Percentiles rank a stretch among this genome's conserved stretches.
phyloP scores from a whole-genome alignment of 2,113 vertebrate species.

The Cryptotis parvus region DNA sequence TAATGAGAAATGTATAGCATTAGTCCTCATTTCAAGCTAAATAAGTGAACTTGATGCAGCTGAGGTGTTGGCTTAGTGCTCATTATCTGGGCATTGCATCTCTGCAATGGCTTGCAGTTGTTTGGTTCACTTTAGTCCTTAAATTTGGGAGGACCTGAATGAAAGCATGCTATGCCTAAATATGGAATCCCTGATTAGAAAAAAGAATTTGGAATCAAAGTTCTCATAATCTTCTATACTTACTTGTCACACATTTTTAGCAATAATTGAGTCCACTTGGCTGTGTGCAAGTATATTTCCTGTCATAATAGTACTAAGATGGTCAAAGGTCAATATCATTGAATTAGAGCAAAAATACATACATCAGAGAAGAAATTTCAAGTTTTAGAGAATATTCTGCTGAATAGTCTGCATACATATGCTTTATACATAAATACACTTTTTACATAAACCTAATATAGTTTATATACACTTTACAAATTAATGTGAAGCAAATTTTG shows the following conservation, averaged over 20 bases:
- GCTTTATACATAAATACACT: neutral
- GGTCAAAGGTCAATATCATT: neutral
- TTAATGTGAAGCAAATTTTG: neutral
- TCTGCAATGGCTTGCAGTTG: neutral
- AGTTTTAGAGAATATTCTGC: neutral
- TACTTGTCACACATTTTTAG: neutral
- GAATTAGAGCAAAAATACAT: neutral
- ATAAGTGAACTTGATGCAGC: conserved; percentile 25
- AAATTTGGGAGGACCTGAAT: neutral
- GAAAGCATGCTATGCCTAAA: neutral
- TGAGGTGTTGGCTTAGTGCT: neutral
- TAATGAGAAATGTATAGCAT: conserved; percentile 51
- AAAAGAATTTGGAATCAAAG: neutral
- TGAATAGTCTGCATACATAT: too few relatives aligned
- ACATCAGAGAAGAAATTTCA: neutral
- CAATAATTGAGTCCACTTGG: neutral
- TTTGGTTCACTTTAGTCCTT: neutral
- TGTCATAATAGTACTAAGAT: neutral
- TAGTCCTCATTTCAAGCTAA: neutral
- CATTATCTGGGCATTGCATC: neutral
- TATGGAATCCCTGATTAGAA: neutral
- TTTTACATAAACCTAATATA: neutral
- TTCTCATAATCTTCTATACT: neutral
- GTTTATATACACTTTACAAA: neutral
- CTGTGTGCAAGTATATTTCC: neutral